A percentile compares a stretch with the other conserved stretches of the same genome.
phyloP scores from a whole-genome alignment of 2,797 vertebrate genomes.

The Mormyrops boulengeri region DNA sequence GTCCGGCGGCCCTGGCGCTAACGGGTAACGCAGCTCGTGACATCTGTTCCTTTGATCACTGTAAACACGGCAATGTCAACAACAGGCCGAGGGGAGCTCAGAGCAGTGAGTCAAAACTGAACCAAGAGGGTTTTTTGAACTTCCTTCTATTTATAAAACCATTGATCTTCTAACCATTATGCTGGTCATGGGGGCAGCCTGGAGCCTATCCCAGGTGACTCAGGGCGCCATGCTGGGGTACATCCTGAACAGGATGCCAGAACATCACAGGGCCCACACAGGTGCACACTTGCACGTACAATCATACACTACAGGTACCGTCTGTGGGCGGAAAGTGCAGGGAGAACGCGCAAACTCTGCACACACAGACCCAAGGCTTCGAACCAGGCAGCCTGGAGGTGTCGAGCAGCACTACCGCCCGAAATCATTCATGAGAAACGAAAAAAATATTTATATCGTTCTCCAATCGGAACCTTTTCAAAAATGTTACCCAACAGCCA shows the following conservation, averaged over 20 bases:
- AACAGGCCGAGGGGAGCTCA: neutral
- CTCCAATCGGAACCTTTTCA: neutral
- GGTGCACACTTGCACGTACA: neutral
- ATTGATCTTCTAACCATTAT: neutral
- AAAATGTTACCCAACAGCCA: neutral
- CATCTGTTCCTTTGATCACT: slow-evolving; percentile 12
- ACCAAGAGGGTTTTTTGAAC: neutral
- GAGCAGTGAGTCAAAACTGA: neutral
- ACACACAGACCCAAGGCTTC: neutral
- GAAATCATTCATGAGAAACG: neutral
- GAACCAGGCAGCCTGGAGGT: neutral
- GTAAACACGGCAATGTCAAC: slow-evolving; percentile 11
- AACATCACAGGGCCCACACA: neutral
- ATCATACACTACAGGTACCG: neutral
- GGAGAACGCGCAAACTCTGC: neutral
- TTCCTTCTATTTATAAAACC: neutral
- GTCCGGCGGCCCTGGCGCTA: neutral
- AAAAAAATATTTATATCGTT: neutral
- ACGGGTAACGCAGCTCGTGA: slow-evolving; percentile 6
- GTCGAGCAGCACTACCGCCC: neutral
- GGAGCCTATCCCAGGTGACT: neutral
- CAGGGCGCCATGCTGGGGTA: neutral
- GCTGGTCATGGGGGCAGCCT: neutral
- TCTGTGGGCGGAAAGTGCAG: neutral
- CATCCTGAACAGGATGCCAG: neutral